Base-by-base conservation (phyloP, 2,113 vertebrate genomes). In the Nothoprocta pentlandii region DNA sequence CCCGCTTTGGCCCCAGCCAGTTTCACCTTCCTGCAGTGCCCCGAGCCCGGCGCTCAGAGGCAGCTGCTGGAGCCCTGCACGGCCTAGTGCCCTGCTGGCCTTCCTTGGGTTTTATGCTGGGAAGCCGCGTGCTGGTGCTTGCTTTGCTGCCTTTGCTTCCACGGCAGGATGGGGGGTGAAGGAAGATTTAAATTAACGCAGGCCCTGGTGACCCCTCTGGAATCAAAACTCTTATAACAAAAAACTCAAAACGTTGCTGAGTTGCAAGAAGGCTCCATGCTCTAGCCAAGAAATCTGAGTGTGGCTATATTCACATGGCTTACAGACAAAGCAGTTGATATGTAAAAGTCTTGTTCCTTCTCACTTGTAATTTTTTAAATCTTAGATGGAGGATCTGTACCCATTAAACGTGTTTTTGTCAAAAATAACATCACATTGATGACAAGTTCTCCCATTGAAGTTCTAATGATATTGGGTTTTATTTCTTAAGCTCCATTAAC, bases 261-360 rank as follows among this genome's bases (percentile, higher is more conserved):
- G 58, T 1, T 58, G 59, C 20, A 10, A 11, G 28, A 39, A 42
- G 7, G 47, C 15, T 71, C 22, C 14, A 14, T 51, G 3, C 28
- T 4, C 14, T 53, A 0, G 6, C 3, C 16, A 26, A 5, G 26
- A 53, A 68, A 78, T 28, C 16, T 2, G 15, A 5, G 20, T 13
- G 9, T 34, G 6, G 25, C 59, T 12, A 0, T 6, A 0, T 0
- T 1, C 44, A 0, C 6, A 0, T 9, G 11, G 3, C 6, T 21
- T 12, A 1, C 1, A 22, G 21, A 10, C 19, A 10, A 1, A 23
- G 20, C 22, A 49, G 15, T 4, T 4, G 30, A 1, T 4, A 23
- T 41, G 54, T 20, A 6, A 25, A 19, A 47, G 41, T 3, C 67
- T 17, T 34, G 8, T 32, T 66, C 16, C 12, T 34, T 36, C 4